Evolutionary conservation across 2,797 vertebrate genomes (phyloP).

Genomic region (Crocidura indochinensis): DNA sequence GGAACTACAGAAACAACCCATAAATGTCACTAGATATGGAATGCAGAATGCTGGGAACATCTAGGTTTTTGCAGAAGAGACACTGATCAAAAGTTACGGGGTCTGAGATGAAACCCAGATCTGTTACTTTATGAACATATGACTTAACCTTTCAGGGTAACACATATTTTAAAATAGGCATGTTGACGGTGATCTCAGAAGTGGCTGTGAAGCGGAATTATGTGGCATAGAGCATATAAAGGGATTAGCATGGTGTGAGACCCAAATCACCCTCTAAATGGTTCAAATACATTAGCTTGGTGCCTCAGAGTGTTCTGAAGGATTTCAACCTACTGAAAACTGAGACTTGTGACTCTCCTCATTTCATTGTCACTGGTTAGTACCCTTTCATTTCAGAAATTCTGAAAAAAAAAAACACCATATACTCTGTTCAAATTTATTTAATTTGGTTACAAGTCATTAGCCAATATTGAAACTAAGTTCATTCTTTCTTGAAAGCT

Average conservation of each 20-base stretch:
- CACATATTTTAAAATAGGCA: background rate
- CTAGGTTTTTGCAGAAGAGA: constrained; percentile 8
- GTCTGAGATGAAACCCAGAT: background rate
- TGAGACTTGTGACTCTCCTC: background rate
- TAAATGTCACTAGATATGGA: constrained; percentile 57
- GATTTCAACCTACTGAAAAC: background rate
- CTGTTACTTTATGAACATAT: background rate
- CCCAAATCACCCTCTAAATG: background rate
- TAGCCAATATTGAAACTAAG: background rate
- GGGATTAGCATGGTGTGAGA: background rate
- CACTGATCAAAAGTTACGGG: too few species aligned
- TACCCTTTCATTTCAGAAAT: background rate
- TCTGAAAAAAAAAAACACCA: constrained; percentile 8
- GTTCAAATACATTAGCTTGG: background rate
- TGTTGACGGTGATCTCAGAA: background rate
- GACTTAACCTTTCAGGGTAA: background rate
- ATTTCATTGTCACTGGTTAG: constrained; percentile 22
- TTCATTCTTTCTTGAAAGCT: background rate
- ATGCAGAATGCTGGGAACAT: constrained; percentile 39
- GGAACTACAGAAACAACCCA: constrained; percentile 58
- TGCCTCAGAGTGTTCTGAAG: background rate
- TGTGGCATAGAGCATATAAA: background rate
- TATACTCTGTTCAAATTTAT: background rate
- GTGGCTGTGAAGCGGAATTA: background rate
- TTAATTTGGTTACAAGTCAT: background rate